phyloP scores from a whole-genome alignment of 1,140 invertebrate species.

The Drosophila bocki region DNA sequence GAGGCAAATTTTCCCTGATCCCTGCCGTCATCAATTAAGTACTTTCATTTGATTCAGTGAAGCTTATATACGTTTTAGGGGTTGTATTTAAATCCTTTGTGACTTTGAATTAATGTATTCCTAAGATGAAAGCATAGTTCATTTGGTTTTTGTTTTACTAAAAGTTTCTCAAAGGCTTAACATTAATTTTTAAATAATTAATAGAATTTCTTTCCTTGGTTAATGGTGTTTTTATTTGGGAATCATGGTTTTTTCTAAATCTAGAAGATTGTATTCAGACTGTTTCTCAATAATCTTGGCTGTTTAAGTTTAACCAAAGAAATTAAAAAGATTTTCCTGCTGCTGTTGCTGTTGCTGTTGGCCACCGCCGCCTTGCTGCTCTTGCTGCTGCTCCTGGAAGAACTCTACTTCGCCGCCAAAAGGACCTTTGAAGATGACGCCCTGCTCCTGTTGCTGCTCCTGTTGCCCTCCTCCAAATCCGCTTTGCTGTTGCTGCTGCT shows the following conservation, averaged over 20 bases:
- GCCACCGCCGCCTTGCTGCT: slow-evolving; percentile 32
- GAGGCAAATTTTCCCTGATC: slow-evolving; percentile 18
- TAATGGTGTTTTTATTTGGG: background rate
- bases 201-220: background rate
- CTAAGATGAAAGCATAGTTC: background rate
- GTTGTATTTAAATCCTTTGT: too few relatives aligned
- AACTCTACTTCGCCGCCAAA: slow-evolving; percentile 31
- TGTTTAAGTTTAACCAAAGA: slow-evolving; percentile 19
- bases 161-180: background rate
- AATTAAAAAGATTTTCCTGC: slow-evolving; percentile 37
- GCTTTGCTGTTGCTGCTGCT: slow-evolving; percentile 27
- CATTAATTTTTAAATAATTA: background rate
- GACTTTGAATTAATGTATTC: background rate
- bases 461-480: slow-evolving; percentile 33
- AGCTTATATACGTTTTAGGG: background rate
- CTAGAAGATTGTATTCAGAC: background rate
- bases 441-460: slow-evolving; percentile 43
- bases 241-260: background rate
- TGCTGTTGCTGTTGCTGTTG: slow-evolving; percentile 40
- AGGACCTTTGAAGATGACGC: slow-evolving; percentile 28
- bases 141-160: background rate
- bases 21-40: slow-evolving; percentile 29
- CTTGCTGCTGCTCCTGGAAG: slow-evolving; percentile 36
- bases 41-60: slow-evolving; percentile 17
- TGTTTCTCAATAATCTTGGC: background rate